Evolutionary conservation across 2,888 invertebrate genomes (phyloP).

Genomic region (Limnephilus lunatus): DNA sequence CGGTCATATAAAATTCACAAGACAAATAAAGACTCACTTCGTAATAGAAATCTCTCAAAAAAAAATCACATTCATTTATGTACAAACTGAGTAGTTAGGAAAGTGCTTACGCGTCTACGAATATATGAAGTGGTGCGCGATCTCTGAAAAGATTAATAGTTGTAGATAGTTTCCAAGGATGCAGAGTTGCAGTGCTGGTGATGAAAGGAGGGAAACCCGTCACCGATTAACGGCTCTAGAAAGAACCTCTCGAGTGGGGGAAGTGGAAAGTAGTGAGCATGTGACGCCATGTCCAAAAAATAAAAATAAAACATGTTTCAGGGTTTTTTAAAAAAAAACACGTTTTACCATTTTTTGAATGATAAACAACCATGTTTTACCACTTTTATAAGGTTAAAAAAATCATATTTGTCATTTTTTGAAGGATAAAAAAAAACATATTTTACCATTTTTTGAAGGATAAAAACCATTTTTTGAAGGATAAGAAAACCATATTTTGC

Average conservation of each 20-base stretch:
- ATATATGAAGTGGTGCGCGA: not conserved
- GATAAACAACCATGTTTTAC: no score
- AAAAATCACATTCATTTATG: not conserved
- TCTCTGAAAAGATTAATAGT: not conserved
- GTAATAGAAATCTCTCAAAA: not conserved
- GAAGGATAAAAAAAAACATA: no score
- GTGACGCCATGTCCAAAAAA: no score
- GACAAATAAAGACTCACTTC: not conserved
- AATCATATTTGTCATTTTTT: no score
- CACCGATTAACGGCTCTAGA: not conserved
- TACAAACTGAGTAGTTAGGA: not conserved
- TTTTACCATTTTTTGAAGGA: no score
- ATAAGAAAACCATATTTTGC: no score
- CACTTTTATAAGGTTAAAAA: no score
- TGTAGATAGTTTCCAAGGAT: not conserved
- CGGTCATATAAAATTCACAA: not conserved
- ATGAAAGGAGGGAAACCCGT: not conserved
- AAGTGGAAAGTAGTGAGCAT: not conserved
- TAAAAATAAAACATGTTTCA: no score
- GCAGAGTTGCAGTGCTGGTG: not conserved
- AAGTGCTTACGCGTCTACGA: not conserved
- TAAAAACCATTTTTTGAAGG: no score
- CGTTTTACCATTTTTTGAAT: no score
- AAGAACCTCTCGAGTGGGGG: not conserved
- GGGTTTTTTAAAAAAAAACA: no score